A percentile compares a stretch with the other conserved stretches of the same genome.
phyloP scores from a whole-genome alignment of 2,888 invertebrate genomes.

The Dromius quadrimaculatus region DNA sequence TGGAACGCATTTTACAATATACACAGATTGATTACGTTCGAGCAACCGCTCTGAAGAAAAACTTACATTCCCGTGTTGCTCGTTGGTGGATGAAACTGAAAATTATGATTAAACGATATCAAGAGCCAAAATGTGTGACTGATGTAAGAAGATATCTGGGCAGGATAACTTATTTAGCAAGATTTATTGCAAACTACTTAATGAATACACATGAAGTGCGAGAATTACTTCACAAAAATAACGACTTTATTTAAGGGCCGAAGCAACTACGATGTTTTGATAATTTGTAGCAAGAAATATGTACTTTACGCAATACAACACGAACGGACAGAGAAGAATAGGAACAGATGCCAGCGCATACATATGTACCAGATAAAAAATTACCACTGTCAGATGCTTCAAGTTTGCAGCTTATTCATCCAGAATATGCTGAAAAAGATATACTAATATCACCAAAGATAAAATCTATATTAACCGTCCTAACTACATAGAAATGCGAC shows the following conservation, averaged over 20 bases:
- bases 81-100: no score
- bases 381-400: no score
- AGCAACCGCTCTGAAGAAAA: no score
- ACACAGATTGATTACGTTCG: no score
- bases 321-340: conserved; percentile 27
- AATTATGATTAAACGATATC: conserved; percentile 47
- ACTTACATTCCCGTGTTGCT: no score
- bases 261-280: conserved; percentile 56
- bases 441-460: neutral
- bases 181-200: conserved; percentile 55
- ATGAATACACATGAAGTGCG: conserved; percentile 54
- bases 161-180: conserved; percentile 54
- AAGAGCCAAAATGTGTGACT: conserved; percentile 52
- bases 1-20: no score
- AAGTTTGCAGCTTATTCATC: no score
- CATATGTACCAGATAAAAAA: conserved; percentile 59
- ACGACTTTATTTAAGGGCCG: conserved; percentile 52
- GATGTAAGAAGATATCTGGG: conserved; percentile 54
- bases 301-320: conserved; percentile 57
- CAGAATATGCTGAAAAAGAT: conserved; percentile 57
- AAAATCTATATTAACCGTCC: neutral
- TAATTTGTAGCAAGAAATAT: conserved; percentile 56
- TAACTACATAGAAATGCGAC: neutral
- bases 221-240: conserved; percentile 50
- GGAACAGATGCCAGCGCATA: conserved; percentile 59